Conservation (phyloP, 2,113 vertebrate species). For the Microtus pennsylvanicus region DNA sequence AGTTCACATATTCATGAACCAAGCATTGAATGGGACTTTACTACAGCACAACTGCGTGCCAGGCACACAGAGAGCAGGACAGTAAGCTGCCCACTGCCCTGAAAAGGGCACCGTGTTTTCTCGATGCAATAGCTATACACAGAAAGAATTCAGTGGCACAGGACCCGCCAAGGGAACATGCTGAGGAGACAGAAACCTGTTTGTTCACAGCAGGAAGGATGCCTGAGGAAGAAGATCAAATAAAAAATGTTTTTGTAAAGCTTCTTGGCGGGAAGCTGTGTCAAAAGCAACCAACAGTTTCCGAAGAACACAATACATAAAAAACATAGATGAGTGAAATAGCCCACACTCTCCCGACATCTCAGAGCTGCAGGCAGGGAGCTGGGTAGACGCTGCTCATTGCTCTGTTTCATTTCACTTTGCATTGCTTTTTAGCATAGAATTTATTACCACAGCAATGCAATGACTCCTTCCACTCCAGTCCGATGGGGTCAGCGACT, state of each 20-base stretch:
- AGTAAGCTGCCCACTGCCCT: neutral
- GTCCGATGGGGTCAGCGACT: neutral
- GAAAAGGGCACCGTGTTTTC: fast-evolving
- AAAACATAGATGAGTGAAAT: neutral
- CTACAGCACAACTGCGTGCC: fast-evolving
- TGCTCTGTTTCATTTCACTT: neutral
- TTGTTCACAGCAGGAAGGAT: fast-evolving
- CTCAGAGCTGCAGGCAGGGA: neutral
- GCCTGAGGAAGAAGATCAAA: neutral
- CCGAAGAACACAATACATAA: neutral
- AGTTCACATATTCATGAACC: neutral
- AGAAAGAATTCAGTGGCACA: neutral
- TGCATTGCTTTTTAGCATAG: neutral
- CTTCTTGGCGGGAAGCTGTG: neutral
- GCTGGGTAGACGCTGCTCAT: neutral
- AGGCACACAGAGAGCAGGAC: fast-evolving
- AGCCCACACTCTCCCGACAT: fast-evolving
- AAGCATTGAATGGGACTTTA: fast-evolving
- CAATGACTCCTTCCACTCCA: neutral
- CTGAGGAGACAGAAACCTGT: fast-evolving
- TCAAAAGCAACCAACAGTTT: neutral
- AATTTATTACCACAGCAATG: neutral
- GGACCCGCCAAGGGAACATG: neutral
- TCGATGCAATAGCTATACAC: fast-evolving
- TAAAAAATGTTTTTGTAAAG: neutral